phyloP scores from a whole-genome alignment of 35 echinoderm and acorn worm genomes.

The Ptychodera flava region DNA sequence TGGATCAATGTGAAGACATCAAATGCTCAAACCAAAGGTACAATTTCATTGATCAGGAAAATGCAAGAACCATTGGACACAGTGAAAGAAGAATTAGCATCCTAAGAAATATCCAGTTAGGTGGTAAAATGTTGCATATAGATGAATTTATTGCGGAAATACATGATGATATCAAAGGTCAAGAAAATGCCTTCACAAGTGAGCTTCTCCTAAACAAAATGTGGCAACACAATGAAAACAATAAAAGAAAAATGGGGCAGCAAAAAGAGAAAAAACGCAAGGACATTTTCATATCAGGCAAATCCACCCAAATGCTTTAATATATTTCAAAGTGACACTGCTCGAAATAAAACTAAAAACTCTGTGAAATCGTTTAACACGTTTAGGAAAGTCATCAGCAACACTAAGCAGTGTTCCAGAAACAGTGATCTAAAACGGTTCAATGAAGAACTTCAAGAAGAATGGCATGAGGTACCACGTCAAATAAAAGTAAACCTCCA shows the following conservation, averaged over 20 bases:
- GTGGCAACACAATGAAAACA: background rate
- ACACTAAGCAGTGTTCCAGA: background rate
- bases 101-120: too few species aligned
- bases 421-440: background rate
- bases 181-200: too few species aligned
- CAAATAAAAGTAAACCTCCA: background rate
- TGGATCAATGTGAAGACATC: too few species aligned
- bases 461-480: background rate
- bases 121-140: too few species aligned
- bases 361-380: too few species aligned
- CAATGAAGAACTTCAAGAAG: background rate
- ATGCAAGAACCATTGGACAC: too few species aligned
- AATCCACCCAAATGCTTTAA: background rate
- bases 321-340: too few species aligned
- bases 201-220: background rate
- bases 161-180: too few species aligned
- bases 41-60: too few species aligned
- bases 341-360: too few species aligned
- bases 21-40: too few species aligned
- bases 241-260: background rate
- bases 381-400: background rate
- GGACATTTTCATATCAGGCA: background rate
- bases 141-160: too few species aligned
- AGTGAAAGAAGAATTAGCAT: constrained; percentile 6
- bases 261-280: background rate